Evolutionary conservation across 2,113 vertebrate genomes (phyloP).

Genomic region (Sterna hirundo): DNA sequence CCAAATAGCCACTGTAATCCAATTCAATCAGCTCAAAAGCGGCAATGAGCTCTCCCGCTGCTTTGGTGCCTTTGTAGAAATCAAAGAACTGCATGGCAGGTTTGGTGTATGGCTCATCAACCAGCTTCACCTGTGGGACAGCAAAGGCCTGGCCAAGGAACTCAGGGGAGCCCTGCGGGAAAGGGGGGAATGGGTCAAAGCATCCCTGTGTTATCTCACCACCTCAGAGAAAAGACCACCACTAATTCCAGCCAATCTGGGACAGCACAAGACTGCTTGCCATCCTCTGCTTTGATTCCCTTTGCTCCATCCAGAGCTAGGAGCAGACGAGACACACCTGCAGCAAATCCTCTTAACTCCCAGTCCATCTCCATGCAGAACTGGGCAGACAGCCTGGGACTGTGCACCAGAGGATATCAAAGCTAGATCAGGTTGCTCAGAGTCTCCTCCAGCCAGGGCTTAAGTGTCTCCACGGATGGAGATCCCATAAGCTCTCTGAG

Average conservation of each 20-base stretch:
- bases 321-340: neutral
- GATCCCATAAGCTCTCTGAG: neutral
- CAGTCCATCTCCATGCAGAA: neutral
- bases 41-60: conserved; percentile 86
- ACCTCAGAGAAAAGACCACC: neutral
- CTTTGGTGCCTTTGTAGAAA: conserved; percentile 78
- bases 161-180: conserved; percentile 75
- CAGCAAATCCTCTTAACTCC: neutral
- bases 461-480: neutral
- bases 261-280: neutral
- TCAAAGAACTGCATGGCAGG: conserved; percentile 86
- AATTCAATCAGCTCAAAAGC: conserved; percentile 92
- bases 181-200: neutral
- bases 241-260: neutral
- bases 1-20: conserved; percentile 84
- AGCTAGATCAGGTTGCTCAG: neutral
- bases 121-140: conserved; percentile 83
- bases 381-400: accelerated
- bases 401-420: neutral
- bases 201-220: neutral
- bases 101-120: conserved; percentile 79
- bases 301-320: neutral
- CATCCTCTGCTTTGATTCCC: neutral
- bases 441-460: neutral
- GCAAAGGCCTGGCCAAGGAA: conserved; percentile 87